Percentiles rank a stretch among this genome's conserved stretches.
phyloP scores from a whole-genome alignment of 2,888 invertebrate genomes.

The Octodonta nipae region DNA sequence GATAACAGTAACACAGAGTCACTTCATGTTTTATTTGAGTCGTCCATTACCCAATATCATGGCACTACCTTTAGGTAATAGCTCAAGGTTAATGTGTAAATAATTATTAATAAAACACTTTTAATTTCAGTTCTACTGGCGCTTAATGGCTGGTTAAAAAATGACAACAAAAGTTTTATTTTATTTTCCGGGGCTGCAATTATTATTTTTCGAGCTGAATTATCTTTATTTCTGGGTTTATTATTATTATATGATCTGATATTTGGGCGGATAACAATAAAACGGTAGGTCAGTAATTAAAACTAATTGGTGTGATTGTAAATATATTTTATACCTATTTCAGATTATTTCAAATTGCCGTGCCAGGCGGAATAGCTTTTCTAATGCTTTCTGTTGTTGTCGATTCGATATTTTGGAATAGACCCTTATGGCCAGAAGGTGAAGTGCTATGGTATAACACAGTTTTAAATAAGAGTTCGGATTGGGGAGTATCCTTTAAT shows the following conservation, averaged over 20 bases:
- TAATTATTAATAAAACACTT: conserved; percentile 4
- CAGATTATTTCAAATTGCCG: conserved; percentile 57
- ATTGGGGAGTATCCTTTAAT: conserved; percentile 91
- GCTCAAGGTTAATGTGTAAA: too few species aligned
- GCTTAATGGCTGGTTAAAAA: conserved; percentile 70
- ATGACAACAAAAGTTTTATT: conserved; percentile 61
- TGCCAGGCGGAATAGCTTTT: conserved; percentile 57
- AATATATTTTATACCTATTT: conserved; percentile 19
- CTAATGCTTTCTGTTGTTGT: conserved; percentile 60
- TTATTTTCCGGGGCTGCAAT: conserved; percentile 76
- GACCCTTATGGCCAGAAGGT: conserved; percentile 90
- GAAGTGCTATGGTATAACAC: conserved; percentile 95
- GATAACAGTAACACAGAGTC: conserved; percentile 86
- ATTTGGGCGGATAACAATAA: conserved; percentile 51
- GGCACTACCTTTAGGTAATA: conserved; percentile 77
- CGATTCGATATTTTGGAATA: conserved; percentile 88
- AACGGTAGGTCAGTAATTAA: conserved; percentile 42
- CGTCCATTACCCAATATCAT: conserved; percentile 90
- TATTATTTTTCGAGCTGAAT: conserved; percentile 80
- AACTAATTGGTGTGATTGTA: conserved; percentile 5
- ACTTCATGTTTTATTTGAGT: conserved; percentile 93
- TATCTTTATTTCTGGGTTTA: conserved; percentile 73
- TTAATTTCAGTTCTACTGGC: conserved; percentile 70
- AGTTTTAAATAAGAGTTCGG: conserved; percentile 80
- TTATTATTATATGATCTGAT: conserved; percentile 70